Evolutionary conservation across 2,113 vertebrate species (phyloP).

Genomic region (Ginglymostoma cirratum): DNA sequence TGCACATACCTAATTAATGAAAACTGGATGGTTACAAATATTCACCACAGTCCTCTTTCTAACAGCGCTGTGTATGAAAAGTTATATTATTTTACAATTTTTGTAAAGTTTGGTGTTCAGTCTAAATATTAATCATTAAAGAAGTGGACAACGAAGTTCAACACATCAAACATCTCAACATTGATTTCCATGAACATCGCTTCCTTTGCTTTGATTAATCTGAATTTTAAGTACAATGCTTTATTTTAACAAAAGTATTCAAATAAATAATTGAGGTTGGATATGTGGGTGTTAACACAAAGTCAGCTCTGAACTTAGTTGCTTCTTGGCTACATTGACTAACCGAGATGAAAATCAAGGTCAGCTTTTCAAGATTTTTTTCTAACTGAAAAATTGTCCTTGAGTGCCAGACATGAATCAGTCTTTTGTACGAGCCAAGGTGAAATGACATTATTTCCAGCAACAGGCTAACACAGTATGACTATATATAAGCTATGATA

Average conservation of each 20-base stretch:
- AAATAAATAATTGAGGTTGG: background rate
- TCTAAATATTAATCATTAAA: background rate
- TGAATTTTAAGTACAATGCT: conserved; percentile 23
- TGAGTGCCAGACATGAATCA: conserved; percentile 24
- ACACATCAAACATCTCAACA: background rate
- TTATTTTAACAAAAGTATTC: background rate
- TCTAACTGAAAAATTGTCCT: conserved; percentile 3
- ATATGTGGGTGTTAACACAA: conserved; percentile 33
- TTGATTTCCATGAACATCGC: background rate
- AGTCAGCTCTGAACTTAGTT: background rate
- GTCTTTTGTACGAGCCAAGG: conserved; percentile 17
- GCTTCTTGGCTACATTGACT: background rate
- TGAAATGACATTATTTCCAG: conserved; percentile 31
- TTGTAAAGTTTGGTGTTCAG: background rate
- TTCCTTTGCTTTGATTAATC: background rate
- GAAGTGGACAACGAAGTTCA: background rate
- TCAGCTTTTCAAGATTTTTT: background rate
- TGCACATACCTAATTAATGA: background rate
- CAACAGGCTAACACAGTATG: background rate
- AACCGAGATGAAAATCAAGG: conserved; percentile 18
- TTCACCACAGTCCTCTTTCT: background rate
- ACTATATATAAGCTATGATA: background rate
- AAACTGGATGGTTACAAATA: background rate
- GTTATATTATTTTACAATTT: background rate
- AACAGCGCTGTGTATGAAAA: background rate